phyloP scores from a whole-genome alignment of 2,888 invertebrate species.

The Sicus ferrugineus region DNA sequence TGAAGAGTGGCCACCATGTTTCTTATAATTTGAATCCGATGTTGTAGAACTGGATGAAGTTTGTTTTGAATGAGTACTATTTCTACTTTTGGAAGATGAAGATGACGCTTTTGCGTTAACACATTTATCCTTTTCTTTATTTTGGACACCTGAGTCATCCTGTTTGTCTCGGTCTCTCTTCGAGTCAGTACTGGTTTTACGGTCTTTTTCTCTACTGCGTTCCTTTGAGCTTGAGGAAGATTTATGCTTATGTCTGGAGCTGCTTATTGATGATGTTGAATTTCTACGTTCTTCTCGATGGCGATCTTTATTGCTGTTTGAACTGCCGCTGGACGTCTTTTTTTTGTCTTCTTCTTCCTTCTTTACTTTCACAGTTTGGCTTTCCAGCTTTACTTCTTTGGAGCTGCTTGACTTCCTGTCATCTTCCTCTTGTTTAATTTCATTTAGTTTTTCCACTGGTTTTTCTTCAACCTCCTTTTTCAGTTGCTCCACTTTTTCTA shows the following conservation, averaged over 20 bases:
- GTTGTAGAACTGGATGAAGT: slow-evolving; percentile 31
- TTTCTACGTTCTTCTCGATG: slow-evolving; percentile 35
- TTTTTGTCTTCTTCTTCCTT: slow-evolving; percentile 20
- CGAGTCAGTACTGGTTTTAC: slow-evolving; percentile 31
- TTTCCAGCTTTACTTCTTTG: neutral
- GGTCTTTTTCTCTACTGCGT: slow-evolving; percentile 31
- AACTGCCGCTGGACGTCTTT: slow-evolving; percentile 26
- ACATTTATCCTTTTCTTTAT: slow-evolving; percentile 39
- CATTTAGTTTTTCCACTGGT: slow-evolving; percentile 11
- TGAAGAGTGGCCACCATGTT: slow-evolving; percentile 37
- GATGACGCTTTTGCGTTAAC: slow-evolving; percentile 31
- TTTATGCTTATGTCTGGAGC: slow-evolving; percentile 43
- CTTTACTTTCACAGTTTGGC: neutral
- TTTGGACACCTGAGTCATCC: slow-evolving; percentile 19
- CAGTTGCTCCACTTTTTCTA: neutral
- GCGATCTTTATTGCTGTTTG: slow-evolving; percentile 15
- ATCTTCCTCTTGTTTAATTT: slow-evolving; percentile 16
- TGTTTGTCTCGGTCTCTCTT: slow-evolving; percentile 39
- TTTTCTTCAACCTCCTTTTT: neutral
- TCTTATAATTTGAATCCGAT: slow-evolving; percentile 30
- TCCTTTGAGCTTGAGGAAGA: slow-evolving; percentile 36
- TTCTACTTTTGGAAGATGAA: slow-evolving; percentile 33
- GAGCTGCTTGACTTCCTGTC: slow-evolving; percentile 17
- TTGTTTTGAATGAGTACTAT: slow-evolving; percentile 33
- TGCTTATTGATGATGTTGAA: slow-evolving; percentile 38